Evolutionary conservation across 2,113 vertebrate genomes (phyloP).

Genomic region (Poeciliopsis occidentalis): DNA sequence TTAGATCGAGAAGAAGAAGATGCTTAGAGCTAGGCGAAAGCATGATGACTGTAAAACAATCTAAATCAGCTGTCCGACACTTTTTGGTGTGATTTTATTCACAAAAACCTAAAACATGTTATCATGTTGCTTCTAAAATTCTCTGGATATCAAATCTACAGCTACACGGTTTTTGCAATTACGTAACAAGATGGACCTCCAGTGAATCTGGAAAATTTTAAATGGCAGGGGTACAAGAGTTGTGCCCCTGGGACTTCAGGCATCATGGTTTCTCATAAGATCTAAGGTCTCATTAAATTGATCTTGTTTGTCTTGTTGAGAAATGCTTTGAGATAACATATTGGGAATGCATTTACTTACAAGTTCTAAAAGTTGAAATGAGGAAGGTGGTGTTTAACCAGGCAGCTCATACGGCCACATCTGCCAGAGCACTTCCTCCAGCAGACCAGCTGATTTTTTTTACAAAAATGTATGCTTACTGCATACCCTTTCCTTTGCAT

Average conservation of each 20-base stretch:
- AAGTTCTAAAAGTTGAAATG: background rate
- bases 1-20: background rate
- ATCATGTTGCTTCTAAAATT: too few relatives aligned
- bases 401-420: background rate
- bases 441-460: slow-evolving; percentile 26
- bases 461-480: slow-evolving; percentile 3
- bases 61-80: background rate
- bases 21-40: background rate
- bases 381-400: background rate
- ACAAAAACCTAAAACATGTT: too few relatives aligned
- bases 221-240: too few relatives aligned
- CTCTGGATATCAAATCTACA: too few relatives aligned
- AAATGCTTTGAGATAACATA: background rate
- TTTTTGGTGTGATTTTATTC: background rate
- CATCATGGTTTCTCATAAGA: too few relatives aligned
- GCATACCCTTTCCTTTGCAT: slow-evolving; percentile 41
- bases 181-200: too few relatives aligned
- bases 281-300: too few relatives aligned
- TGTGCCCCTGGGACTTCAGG: too few relatives aligned
- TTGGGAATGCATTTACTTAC: too few relatives aligned
- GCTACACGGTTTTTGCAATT: too few relatives aligned
- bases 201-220: too few relatives aligned
- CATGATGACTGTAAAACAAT: background rate
- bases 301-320: too few relatives aligned
- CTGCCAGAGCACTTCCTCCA: slow-evolving; percentile 24